phyloP scores from a whole-genome alignment of 2,888 invertebrate species.

The Sminthurinus aureus region DNA sequence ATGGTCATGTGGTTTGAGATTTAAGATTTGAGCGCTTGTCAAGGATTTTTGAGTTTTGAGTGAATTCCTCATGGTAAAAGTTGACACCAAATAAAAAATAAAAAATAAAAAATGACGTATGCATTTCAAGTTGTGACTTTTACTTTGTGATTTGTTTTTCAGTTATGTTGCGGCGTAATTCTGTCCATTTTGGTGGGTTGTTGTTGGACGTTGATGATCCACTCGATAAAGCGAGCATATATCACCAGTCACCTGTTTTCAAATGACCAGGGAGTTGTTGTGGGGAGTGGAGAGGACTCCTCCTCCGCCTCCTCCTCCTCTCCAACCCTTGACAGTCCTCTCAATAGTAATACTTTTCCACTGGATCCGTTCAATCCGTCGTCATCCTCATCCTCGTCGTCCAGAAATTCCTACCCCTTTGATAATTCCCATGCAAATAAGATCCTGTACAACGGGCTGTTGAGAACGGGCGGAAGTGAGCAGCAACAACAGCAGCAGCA shows the following conservation, averaged over 20 bases:
- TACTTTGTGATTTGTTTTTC: constrained; percentile 6
- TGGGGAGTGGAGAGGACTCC: background rate
- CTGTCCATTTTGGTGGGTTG: constrained; percentile 57
- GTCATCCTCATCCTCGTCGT: too few relatives aligned
- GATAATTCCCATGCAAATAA: constrained; percentile 9
- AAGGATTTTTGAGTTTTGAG: too few relatives aligned
- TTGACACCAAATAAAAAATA: too few relatives aligned
- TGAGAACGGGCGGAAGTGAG: too few relatives aligned
- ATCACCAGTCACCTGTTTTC: constrained; percentile 45
- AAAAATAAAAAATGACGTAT: too few relatives aligned
- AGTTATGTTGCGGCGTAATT: constrained; percentile 59
- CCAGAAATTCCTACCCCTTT: background rate
- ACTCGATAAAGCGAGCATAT: constrained; percentile 54
- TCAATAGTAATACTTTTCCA: background rate
- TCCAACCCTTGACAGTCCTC: background rate
- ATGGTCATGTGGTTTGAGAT: too few relatives aligned
- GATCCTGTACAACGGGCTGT: too few relatives aligned
- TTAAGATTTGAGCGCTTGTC: too few relatives aligned
- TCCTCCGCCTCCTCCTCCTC: background rate
- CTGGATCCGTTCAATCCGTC: background rate
- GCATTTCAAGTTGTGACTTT: background rate
- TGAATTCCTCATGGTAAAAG: too few relatives aligned
- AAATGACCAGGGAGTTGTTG: constrained; percentile 16
- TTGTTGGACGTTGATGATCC: constrained; percentile 59
- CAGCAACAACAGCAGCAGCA: too few relatives aligned